Evolutionary conservation across 2,113 vertebrate species (phyloP).

Genomic region (Vulpes ferrilata): DNA sequence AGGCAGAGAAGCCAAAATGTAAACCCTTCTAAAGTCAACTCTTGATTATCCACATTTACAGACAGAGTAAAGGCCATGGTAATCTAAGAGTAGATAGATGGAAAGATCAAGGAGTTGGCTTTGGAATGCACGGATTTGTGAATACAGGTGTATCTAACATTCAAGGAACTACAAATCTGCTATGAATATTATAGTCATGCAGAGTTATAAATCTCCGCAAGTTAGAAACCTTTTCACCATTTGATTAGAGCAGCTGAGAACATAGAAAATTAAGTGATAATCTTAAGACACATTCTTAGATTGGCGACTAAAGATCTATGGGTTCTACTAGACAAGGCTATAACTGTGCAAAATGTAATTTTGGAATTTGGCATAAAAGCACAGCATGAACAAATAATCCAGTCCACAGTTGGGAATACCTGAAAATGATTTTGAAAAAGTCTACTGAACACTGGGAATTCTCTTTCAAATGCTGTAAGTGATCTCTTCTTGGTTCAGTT

Average conservation of each 20-base stretch:
- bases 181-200: neutral
- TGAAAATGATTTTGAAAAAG: slow-evolving; percentile 5
- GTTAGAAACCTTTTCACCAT: neutral
- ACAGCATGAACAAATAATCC: neutral
- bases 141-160: neutral
- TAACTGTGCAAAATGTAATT: neutral
- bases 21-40: neutral
- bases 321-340: neutral
- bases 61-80: neutral
- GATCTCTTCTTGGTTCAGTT: neutral
- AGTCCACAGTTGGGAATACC: neutral
- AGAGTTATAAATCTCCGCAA: neutral
- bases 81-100: neutral
- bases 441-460: neutral
- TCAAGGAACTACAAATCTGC: neutral
- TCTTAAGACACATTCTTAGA: neutral
- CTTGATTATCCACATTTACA: neutral
- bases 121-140: neutral
- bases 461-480: slow-evolving; percentile 1
- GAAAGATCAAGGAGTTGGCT: neutral
- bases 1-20: neutral
- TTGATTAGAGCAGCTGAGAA: neutral
- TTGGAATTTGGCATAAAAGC: slow-evolving; percentile 30
- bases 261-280: neutral
- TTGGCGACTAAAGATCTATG: neutral